Conservation (phyloP, 2,888 invertebrate genomes). For the Diloba caeruleocephala region DNA sequence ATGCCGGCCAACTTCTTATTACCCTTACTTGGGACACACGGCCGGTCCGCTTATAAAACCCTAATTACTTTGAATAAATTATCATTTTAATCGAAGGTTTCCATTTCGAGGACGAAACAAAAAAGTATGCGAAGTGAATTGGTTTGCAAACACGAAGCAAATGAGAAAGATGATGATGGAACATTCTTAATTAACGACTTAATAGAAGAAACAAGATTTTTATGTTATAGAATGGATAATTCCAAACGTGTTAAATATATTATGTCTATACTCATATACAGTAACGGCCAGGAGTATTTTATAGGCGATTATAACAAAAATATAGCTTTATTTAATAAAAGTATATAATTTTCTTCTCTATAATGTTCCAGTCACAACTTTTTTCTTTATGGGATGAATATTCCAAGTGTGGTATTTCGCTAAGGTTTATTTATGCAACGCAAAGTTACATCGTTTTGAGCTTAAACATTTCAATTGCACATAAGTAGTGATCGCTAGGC, state of each 20-base stretch:
- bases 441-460: constrained; percentile 47
- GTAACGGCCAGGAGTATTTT: constrained; percentile 7
- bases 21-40: constrained; percentile 62
- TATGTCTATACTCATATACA: constrained; percentile 20
- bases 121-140: constrained; percentile 61
- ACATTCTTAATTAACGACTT: constrained; percentile 55
- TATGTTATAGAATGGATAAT: constrained; percentile 33
- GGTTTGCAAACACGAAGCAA: constrained; percentile 64
- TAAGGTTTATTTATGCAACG: constrained; percentile 35
- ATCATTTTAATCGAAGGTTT: constrained; percentile 67
- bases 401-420: constrained; percentile 30
- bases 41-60: constrained; percentile 56
- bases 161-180: constrained; percentile 47
- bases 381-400: constrained; percentile 15
- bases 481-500: constrained; percentile 47
- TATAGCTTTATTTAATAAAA: no score
- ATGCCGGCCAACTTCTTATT: constrained; percentile 77
- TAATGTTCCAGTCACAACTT: constrained; percentile 2
- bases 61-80: constrained; percentile 68
- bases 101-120: constrained; percentile 57
- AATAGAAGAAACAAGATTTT: constrained; percentile 46
- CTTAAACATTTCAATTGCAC: constrained; percentile 48
- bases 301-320: constrained; percentile 7
- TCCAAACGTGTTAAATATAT: constrained; percentile 26
- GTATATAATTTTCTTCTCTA: constrained; percentile 11